Conservation (phyloP, 2,113 vertebrate species). For the Scophthalmus maximus region DNA sequence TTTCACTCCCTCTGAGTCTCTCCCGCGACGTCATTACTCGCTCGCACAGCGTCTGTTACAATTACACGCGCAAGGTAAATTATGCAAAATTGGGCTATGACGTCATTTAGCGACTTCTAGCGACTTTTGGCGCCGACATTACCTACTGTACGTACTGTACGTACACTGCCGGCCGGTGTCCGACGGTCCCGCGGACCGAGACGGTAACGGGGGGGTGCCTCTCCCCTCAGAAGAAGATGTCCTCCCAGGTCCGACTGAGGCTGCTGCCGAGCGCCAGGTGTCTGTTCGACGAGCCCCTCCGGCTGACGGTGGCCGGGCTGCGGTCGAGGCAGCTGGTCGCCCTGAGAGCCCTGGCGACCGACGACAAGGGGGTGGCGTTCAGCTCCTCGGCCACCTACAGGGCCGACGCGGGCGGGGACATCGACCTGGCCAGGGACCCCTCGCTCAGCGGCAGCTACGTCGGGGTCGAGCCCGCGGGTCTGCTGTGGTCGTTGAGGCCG, state of each 20-base stretch:
- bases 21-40: too few relatives aligned
- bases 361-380: slow-evolving; percentile 45
- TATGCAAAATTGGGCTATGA: too few relatives aligned
- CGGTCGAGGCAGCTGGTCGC: slow-evolving; percentile 60
- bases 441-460: slow-evolving; percentile 61
- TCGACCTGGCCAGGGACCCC: slow-evolving; percentile 55
- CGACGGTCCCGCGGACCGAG: too few relatives aligned
- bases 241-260: slow-evolving; percentile 48
- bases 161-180: too few relatives aligned
- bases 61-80: too few relatives aligned
- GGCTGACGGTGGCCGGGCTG: slow-evolving; percentile 60
- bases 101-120: too few relatives aligned
- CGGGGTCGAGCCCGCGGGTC: slow-evolving; percentile 67
- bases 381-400: slow-evolving; percentile 58
- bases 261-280: slow-evolving; percentile 63
- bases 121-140: too few relatives aligned
- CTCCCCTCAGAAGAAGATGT: slow-evolving; percentile 33
- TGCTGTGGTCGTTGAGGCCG: slow-evolving; percentile 57
- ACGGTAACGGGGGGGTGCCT: too few relatives aligned
- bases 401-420: slow-evolving; percentile 48
- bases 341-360: slow-evolving; percentile 48
- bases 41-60: too few relatives aligned
- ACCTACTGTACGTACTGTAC: too few relatives aligned
- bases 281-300: slow-evolving; percentile 60
- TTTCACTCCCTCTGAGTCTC: too few relatives aligned